Percentiles rank a stretch among this genome's conserved stretches.
Conservation (phyloP, 2,888 invertebrate species). For the Acleris holmiana region DNA sequence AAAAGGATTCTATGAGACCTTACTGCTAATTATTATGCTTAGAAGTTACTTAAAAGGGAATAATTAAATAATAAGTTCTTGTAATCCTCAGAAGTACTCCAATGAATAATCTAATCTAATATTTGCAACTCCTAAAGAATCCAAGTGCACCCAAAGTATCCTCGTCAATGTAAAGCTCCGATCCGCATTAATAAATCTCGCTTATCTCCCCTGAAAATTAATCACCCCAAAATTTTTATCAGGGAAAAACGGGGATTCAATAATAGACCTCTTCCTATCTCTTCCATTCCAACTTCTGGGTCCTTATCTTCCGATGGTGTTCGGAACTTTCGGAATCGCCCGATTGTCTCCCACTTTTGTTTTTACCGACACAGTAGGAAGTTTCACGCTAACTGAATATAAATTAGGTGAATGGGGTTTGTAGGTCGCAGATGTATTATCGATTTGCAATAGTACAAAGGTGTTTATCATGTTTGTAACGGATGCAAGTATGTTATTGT, state of each 20-base stretch:
- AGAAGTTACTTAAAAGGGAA: no score
- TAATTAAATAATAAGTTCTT: no score
- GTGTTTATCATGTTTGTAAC: conserved; percentile 4
- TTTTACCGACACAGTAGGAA: conserved; percentile 27
- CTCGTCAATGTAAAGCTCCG: background rate
- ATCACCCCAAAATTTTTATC: conserved; percentile 26
- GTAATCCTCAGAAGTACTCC: no score
- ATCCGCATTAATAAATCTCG: conserved; percentile 8
- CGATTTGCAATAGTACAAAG: conserved; percentile 22
- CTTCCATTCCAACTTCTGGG: conserved; percentile 25
- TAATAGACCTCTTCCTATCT: conserved; percentile 27
- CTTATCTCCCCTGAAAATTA: conserved; percentile 21
- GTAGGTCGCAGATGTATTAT: conserved; percentile 29
- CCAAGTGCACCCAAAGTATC: no score
- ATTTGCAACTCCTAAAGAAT: no score
- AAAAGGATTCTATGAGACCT: no score
- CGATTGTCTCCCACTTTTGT: conserved; percentile 33
- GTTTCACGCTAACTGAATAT: conserved; percentile 37
- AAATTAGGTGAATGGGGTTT: conserved; percentile 36
- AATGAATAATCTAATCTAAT: no score
- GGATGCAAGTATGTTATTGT: background rate
- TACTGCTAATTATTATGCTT: no score
- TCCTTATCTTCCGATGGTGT: conserved; percentile 28
- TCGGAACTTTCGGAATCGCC: conserved; percentile 19
- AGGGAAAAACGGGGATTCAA: conserved; percentile 28